Percentiles rank a stretch among this genome's conserved stretches.
phyloP scores from a whole-genome alignment of 2,888 invertebrate species.

The Epinotia bilunana region DNA sequence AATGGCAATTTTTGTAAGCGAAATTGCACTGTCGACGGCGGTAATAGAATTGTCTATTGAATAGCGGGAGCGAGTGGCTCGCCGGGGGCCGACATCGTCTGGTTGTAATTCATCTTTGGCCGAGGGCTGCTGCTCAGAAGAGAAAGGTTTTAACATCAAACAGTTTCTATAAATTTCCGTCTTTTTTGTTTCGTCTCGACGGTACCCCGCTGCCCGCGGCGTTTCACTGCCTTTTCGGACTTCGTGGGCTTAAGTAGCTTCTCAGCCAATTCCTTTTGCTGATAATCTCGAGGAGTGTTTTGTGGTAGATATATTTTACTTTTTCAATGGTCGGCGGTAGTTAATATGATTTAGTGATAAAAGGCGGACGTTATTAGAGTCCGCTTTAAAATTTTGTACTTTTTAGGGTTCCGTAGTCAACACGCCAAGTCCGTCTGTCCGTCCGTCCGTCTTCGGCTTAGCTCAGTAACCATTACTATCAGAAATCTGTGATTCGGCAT shows the following conservation, averaged over 20 bases:
- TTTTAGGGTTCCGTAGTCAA: no score
- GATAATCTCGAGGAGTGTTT: constrained; percentile 46
- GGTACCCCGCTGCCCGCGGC: constrained; percentile 39
- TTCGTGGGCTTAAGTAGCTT: constrained; percentile 49
- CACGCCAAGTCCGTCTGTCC: no score
- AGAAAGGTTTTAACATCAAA: constrained; percentile 4
- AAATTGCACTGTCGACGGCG: constrained; percentile 54
- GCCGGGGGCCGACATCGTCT: constrained; percentile 49
- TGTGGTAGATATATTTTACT: constrained; percentile 32
- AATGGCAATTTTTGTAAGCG: constrained; percentile 54
- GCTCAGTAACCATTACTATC: no score
- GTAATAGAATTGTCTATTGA: constrained; percentile 70
- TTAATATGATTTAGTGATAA: constrained; percentile 22
- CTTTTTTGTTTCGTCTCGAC: constrained; percentile 3
- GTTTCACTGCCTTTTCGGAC: constrained; percentile 45
- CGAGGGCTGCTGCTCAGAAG: constrained; percentile 20
- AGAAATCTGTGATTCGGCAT: no score
- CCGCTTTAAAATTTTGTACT: no score
- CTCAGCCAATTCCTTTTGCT: constrained; percentile 47
- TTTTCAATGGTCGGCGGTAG: constrained; percentile 28
- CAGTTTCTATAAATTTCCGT: neutral
- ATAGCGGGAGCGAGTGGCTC: constrained; percentile 58
- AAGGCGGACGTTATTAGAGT: neutral
- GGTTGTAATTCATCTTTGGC: constrained; percentile 60
- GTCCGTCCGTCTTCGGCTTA: no score